Evolutionary conservation across 2,113 vertebrate genomes (phyloP), one percentile per base, ranked within the genome.

Genomic region (Larimichthys crocea): DNA sequence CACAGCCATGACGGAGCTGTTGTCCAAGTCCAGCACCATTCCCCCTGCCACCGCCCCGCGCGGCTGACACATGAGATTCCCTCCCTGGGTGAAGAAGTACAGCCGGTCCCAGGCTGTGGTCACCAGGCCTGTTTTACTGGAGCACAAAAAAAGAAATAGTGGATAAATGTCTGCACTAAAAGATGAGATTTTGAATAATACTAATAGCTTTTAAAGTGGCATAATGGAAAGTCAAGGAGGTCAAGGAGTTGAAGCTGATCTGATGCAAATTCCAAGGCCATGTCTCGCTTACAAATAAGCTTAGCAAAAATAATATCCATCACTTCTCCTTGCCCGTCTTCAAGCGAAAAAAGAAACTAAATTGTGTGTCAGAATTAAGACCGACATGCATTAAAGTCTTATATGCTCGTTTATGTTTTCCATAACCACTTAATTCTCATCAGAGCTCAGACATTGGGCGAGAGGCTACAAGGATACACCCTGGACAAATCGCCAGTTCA

Each of bases 41-140:
- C 98, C 98, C 2, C 98, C 98, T 0, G 98, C 98, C 80, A 99
- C 97, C 0, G 98, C 98, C 4, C 98, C 98, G 17, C 98, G 91
- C 0, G 97, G 98, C 94, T 99, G 98, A 64, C 98, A 99, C 98
- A 99, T 97, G 87, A 99, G 95, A 90, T 99, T 99, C 50, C 98
- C 98, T 5, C 98, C 98, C 95, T 99, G 98, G 49, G 98, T 99
- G 95, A 99, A 99, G 96, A 99, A 99, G 92, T 97, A 99, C 0
- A 99, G 94, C 48, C 98, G 95, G 89, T 99, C 98, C 98, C 98
- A 99, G 29, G 96, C 97, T 88, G 98, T 99, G 76, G 97, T 97
- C 91, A 99, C 98, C 78, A 99, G 95, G 72, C 98, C 98, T 0
- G 97, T 99, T 95, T 99, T 99, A 94, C 98, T 99, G 86, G 48